Conservation (phyloP, 2,797 vertebrate species). For the Gallinago stenura region DNA sequence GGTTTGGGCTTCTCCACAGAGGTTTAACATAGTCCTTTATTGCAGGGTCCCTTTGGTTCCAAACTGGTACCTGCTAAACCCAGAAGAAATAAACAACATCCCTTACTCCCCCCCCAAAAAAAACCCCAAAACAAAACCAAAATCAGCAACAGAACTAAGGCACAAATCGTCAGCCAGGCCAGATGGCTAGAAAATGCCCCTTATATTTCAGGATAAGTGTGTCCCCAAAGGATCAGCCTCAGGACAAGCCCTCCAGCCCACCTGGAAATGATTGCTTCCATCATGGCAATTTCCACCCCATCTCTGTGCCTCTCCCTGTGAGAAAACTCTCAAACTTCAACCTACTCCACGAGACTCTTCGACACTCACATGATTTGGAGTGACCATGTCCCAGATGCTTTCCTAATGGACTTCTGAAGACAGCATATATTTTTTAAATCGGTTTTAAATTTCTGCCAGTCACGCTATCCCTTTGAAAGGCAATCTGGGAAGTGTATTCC, state of each 20-base stretch:
- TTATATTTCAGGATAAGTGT: neutral
- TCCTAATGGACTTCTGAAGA: neutral
- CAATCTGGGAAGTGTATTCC: neutral
- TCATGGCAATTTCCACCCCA: rapidly evolving
- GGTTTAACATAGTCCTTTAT: neutral
- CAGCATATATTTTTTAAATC: rapidly evolving
- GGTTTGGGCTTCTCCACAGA: neutral
- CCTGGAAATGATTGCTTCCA: neutral
- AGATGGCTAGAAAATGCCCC: neutral
- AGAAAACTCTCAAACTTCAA: neutral
- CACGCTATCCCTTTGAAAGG: neutral
- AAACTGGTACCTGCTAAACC: neutral
- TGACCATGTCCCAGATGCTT: neutral
- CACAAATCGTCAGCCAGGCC: neutral
- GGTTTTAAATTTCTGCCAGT: neutral
- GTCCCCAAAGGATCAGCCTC: neutral
- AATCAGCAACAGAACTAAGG: neutral
- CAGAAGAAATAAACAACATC: neutral
- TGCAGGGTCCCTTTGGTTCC: neutral
- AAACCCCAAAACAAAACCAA: rapidly evolving
- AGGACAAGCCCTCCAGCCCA: neutral
- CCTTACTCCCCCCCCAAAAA: too few relatives aligned
- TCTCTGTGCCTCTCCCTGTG: neutral
- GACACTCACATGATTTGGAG: neutral
- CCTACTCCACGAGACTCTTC: neutral